A percentile compares a stretch with the other conserved stretches of the same genome.
phyloP scores from a whole-genome alignment of 2,797 vertebrate genomes.

The Rhinichthys osculus region DNA sequence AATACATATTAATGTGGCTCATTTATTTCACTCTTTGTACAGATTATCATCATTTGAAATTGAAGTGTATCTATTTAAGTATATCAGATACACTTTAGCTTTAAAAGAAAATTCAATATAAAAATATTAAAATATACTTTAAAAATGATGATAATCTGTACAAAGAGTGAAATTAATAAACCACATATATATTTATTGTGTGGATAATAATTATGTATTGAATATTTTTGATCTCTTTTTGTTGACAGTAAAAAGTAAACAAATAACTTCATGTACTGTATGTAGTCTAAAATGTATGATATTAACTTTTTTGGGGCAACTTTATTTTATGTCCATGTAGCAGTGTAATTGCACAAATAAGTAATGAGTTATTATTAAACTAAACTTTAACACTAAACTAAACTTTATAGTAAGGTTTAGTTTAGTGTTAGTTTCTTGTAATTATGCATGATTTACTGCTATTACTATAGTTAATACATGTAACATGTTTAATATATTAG shows the following conservation, averaged over 20 bases:
- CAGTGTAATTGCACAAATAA: no score
- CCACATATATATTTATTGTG: not conserved
- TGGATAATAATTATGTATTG: not conserved
- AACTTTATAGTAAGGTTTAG: no score
- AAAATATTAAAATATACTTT: not conserved
- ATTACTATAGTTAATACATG: no score
- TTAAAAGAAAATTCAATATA: no score
- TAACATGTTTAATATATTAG: no score
- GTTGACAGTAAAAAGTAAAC: not conserved
- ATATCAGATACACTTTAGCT: not conserved
- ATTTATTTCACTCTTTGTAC: not conserved
- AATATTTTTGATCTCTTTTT: not conserved
- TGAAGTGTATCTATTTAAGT: not conserved
- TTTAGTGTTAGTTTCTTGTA: no score
- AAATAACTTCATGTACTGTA: not conserved
- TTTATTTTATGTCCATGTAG: no score
- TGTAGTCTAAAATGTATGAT: not conserved
- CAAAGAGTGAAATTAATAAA: not conserved
- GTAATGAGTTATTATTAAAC: no score
- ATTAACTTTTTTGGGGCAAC: no score
- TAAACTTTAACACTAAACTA: no score
- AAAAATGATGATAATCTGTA: not conserved
- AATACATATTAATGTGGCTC: not conserved
- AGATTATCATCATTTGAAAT: not conserved
- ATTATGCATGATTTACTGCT: no score